A percentile compares a stretch with the other conserved stretches of the same genome.
These are phyloP conservation scores for Micromussa lordhowensis DNA, from an alignment of 92 coral and sea anemone genomes.

Conservation along the genomic window DNA sequence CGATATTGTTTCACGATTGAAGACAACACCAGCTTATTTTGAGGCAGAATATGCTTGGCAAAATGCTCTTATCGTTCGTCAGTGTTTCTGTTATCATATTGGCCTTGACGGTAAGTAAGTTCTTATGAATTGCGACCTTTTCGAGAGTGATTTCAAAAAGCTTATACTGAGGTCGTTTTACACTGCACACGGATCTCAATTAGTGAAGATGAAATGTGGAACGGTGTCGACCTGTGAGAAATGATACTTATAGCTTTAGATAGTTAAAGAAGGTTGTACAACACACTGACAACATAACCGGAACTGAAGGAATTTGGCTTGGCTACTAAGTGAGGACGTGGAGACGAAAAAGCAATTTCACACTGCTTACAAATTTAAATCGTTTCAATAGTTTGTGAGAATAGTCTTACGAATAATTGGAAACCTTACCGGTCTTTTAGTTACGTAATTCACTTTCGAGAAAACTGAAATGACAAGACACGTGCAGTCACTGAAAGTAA, in stretches of 20 bases:
- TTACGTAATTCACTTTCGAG: not conserved
- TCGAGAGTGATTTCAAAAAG: too few relatives aligned
- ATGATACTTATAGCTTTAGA: not conserved
- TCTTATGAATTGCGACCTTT: not conserved
- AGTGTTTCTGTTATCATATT: not conserved
- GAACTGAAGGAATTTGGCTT: not conserved
- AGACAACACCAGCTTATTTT: not conserved
- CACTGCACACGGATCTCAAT: not conserved
- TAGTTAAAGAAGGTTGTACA: not conserved
- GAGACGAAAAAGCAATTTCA: not conserved
- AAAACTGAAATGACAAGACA: not conserved
- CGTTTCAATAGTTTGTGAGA: too few relatives aligned
- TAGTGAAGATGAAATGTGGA: not conserved
- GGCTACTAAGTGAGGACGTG: not conserved
- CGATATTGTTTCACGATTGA: not conserved
- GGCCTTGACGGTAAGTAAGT: slow-evolving; percentile 8
- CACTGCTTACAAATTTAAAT: too few relatives aligned
- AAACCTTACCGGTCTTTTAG: not conserved
- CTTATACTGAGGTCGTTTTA: too few relatives aligned
- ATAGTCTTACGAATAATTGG: not conserved
- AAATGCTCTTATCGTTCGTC: slow-evolving; percentile 18
- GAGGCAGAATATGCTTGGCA: not conserved
- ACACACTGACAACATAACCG: too few relatives aligned
- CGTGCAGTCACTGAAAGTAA: not conserved
- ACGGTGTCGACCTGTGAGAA: not conserved